Percentiles rank a stretch among this genome's conserved stretches.
Conservation (phyloP, 2,888 invertebrate genomes). For the Cephonodes hylas region DNA sequence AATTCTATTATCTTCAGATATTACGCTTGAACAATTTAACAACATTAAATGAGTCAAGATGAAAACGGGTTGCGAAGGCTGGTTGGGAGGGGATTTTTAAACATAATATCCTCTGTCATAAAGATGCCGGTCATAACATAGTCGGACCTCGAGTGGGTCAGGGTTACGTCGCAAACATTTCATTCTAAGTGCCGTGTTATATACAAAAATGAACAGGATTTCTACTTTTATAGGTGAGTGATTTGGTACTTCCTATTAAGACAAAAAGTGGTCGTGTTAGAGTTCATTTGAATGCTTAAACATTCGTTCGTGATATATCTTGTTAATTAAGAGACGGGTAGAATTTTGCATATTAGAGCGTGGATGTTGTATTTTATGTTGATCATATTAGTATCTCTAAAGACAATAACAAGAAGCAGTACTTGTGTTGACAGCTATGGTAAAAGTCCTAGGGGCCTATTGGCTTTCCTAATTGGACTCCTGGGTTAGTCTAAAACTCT, state of each 20-base stretch:
- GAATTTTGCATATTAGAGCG: too few relatives aligned
- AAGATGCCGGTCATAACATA: not conserved
- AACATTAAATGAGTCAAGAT: not conserved
- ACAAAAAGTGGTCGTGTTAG: too few relatives aligned
- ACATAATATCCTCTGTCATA: not conserved
- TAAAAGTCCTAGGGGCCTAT: too few relatives aligned
- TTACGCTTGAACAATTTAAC: not conserved
- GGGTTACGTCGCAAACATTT: not conserved
- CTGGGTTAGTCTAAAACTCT: too few relatives aligned
- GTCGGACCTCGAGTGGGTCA: not conserved
- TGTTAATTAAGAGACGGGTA: too few relatives aligned
- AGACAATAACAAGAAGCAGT: too few relatives aligned
- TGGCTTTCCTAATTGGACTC: too few relatives aligned
- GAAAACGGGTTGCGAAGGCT: conserved; percentile 10
- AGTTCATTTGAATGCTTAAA: too few relatives aligned
- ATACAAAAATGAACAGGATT: not conserved
- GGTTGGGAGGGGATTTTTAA: conserved; percentile 5
- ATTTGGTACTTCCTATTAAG: not conserved
- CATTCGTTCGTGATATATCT: too few relatives aligned
- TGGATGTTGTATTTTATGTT: too few relatives aligned
- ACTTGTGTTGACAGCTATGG: too few relatives aligned
- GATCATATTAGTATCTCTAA: too few relatives aligned
- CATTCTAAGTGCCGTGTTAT: not conserved
- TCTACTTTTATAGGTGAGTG: not conserved
- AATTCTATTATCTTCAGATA: not conserved